Evolutionary conservation across 2,888 invertebrate genomes (phyloP), one percentile per base, ranked within the genome.

Genomic region (Microctonus hyperodae): DNA sequence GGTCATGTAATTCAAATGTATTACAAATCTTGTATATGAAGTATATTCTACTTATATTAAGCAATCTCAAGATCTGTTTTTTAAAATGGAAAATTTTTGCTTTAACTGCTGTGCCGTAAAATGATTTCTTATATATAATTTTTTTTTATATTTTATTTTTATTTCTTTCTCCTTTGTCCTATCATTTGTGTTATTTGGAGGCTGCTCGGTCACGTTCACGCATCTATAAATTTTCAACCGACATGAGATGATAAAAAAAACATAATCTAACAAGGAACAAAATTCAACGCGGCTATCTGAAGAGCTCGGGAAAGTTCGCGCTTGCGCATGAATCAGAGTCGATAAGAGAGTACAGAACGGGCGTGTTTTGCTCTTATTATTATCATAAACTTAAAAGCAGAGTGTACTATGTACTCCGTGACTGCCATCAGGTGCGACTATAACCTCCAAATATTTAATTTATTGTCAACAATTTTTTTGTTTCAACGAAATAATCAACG

Each of bases 361-460:
- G 53, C 62, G 63, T 48, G 56, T 5, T 9, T 6, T 4, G 31
- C 55, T 31, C n/a, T 16, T 31, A 31, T 28, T n/a, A 25, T 53
- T 25, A 53, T 53, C 9, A 44, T 44, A 44, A 7, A 44, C 16
- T 7, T 16, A 44, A 44, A 7, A 44, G 16, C 44, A 9, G 7
- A 44, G 44, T 44, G 44, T 28, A 10, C n/a, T n/a, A n/a, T 10
- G 23, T 23, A 28, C 13, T 28, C 28, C n/a, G 53, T 25, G 16
- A 25, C 13, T 13, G 23, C 55, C 20, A 16, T 10, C 50, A 16
- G 33, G 1, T 9, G 1, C 2, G 16, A 62, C 35, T 68, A 70
- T 79, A 79, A 79, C 79, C 79, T 79, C 69, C 61, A 76, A 78
- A 72, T 72, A 69, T 65, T 68, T 70, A 69, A 72, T 73, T 74